phyloP scores from a whole-genome alignment of 2,113 vertebrate genomes.

The Oreochromis niloticus region DNA sequence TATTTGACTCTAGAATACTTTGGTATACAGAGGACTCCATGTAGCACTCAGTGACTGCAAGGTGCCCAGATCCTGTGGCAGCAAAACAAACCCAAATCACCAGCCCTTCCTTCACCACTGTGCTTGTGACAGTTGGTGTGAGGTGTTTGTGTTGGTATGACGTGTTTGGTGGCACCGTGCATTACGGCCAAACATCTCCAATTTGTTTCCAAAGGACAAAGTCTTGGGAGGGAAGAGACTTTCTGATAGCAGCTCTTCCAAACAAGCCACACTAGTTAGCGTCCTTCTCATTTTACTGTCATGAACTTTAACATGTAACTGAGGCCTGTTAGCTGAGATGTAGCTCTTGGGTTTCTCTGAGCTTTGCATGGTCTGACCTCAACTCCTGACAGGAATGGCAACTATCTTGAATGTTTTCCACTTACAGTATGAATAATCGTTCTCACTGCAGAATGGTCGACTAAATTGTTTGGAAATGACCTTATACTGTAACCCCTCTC shows the following conservation, averaged over 20 bases:
- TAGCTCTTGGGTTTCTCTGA: neutral
- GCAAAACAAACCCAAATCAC: neutral
- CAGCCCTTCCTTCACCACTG: neutral
- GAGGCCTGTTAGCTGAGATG: neutral
- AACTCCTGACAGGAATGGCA: accelerated
- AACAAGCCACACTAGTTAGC: neutral
- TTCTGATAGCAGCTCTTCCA: neutral
- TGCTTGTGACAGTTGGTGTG: neutral
- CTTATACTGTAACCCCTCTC: neutral
- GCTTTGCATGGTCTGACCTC: neutral
- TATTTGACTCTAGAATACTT: neutral
- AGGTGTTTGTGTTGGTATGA: neutral
- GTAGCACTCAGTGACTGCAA: neutral
- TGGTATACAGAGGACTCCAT: neutral
- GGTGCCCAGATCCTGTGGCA: neutral
- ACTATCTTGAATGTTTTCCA: neutral
- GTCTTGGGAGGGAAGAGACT: neutral
- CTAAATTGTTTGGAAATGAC: neutral
- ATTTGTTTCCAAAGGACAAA: neutral
- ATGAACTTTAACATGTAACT: neutral
- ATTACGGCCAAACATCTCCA: neutral
- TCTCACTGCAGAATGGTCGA: neutral
- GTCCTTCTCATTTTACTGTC: neutral
- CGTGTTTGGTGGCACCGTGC: neutral
- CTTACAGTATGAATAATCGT: neutral